Base-by-base conservation (phyloP, 2,888 invertebrate species). In the Troilus luridus region DNA sequence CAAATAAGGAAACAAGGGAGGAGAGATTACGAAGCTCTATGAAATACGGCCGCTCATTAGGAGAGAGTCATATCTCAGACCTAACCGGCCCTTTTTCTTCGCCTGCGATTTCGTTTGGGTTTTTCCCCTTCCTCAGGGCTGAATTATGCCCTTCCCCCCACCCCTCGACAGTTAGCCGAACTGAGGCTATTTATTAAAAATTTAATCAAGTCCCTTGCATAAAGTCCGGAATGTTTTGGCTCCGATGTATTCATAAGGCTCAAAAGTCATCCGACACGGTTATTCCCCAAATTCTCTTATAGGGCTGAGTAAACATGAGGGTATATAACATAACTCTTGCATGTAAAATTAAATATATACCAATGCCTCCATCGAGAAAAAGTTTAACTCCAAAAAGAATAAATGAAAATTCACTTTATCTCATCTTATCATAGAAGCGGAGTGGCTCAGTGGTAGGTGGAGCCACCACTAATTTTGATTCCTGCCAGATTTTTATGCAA, bases 1-100 rank as follows among this genome's bases (percentile, higher is more conserved):
- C 81, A 81, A 81, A 81, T 81, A 81, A 81, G 81, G 54, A 81
- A 81, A 81, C 81, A 81, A 81, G 81, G 54, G 54, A 77, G 81
- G 21, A 21, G 21, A 81, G 54, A 81, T 81, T 81, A 81, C 81
- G 41, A 27, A 19, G 54, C 54, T 21, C 81, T 81, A 81, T 81
- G 81, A 81, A 81, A 81, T 81, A 81, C 54, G 9, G 54, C 21
- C 21, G 81, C 81, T 81, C 81, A 81, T 81, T 81, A 81, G 81
- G 54, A 17, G n/a, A 6, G 54, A 54, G 54, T 21, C 81, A 81
- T 81, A 81, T 81, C 81, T 81, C 81, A 81, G 81, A 17, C 81
- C 81, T 81, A 81, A 81, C 81, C 41, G 54, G 81, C 81, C 81
- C 81, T 81, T 81, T 81, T 81, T 81, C 81, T 81, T 81, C 21